Evolutionary conservation across 2,888 invertebrate species (phyloP).

Genomic region (Sericinus montela): DNA sequence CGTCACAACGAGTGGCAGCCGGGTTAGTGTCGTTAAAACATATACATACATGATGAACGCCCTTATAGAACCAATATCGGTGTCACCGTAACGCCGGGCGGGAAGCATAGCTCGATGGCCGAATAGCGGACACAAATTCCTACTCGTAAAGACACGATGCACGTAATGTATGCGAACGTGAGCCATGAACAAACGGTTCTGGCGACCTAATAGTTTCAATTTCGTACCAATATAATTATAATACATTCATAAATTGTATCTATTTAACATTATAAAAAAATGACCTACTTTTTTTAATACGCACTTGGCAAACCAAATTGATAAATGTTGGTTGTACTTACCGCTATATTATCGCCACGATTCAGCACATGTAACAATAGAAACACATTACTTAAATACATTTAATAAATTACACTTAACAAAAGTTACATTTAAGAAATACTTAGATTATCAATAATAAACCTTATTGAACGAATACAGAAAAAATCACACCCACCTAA

Average conservation of each 20-base stretch:
- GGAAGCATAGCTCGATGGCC: constrained; percentile 45
- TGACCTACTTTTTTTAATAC: background rate
- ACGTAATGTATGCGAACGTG: constrained; percentile 59
- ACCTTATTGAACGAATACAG: too few relatives aligned
- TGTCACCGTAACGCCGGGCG: constrained; percentile 61
- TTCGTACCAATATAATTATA: constrained; percentile 42
- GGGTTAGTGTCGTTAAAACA: constrained; percentile 40
- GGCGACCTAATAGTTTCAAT: constrained; percentile 65
- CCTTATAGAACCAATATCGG: constrained; percentile 63
- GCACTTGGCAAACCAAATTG: background rate
- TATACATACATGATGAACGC: constrained; percentile 38
- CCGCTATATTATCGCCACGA: constrained; percentile 48
- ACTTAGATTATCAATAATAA: too few relatives aligned
- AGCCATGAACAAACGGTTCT: constrained; percentile 61
- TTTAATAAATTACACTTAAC: background rate
- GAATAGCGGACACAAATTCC: constrained; percentile 77
- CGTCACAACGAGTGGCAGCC: constrained; percentile 54
- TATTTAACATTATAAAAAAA: constrained; percentile 12
- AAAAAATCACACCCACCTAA: constrained; percentile 33
- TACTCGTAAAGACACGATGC: constrained; percentile 64
- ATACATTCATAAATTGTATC: constrained; percentile 34
- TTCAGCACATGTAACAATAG: constrained; percentile 71
- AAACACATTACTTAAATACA: constrained; percentile 21
- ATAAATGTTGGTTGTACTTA: constrained; percentile 40
- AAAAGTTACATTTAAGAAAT: too few relatives aligned